Percentiles rank a stretch among this genome's conserved stretches.
Conservation (phyloP, 1,140 invertebrate species). For the Drosophila grimshawi region DNA sequence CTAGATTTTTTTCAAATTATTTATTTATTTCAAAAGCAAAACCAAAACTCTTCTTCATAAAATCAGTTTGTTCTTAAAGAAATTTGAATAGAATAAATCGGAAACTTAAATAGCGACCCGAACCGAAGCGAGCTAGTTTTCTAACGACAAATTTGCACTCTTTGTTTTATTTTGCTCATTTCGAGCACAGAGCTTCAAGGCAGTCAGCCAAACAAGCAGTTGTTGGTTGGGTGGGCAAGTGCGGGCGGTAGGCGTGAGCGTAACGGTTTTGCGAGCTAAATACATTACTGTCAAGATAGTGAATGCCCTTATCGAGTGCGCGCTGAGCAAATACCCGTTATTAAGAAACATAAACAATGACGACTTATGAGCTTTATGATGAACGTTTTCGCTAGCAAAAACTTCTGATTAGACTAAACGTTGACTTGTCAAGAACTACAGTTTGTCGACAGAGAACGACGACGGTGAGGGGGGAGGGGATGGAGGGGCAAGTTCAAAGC, state of each 20-base stretch:
- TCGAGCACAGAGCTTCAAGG: not conserved
- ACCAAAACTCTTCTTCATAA: too few species aligned
- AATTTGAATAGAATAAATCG: too few species aligned
- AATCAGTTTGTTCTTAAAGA: too few species aligned
- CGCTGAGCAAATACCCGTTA: constrained; percentile 57
- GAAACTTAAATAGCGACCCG: too few species aligned
- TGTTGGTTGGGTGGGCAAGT: not conserved
- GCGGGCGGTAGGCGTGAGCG: not conserved
- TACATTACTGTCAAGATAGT: constrained; percentile 66
- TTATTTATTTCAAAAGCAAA: too few species aligned
- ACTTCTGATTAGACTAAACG: constrained; percentile 29
- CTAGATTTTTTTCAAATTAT: too few species aligned
- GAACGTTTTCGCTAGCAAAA: constrained; percentile 18
- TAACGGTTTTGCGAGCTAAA: not conserved
- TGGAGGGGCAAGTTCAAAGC: constrained; percentile 21
- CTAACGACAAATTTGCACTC: too few species aligned
- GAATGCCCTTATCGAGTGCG: constrained; percentile 54
- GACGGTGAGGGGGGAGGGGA: not conserved
- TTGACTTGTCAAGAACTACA: constrained; percentile 14
- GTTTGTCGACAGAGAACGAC: not conserved
- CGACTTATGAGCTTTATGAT: constrained; percentile 56
- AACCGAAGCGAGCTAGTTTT: too few species aligned
- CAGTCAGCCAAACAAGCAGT: not conserved
- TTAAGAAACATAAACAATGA: constrained; percentile 71
- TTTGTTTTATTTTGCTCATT: not conserved